These are phyloP conservation scores for Phaenicophaeus curvirostris DNA, from an alignment of 2,797 vertebrate genomes.

Conservation along the genomic window DNA sequence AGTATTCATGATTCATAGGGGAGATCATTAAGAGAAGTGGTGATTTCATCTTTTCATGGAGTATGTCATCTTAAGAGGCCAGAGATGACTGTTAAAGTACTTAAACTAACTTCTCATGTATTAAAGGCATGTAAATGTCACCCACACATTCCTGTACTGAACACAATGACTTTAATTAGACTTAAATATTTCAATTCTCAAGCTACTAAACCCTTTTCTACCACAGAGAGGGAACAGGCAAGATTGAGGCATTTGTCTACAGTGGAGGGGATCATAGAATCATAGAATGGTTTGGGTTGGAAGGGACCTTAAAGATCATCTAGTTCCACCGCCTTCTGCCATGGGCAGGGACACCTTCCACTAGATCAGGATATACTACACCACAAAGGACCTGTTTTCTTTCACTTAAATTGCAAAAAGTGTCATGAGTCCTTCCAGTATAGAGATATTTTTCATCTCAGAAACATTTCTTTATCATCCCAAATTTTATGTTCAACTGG, in stretches of 20 bases:
- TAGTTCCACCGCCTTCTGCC: too few relatives aligned
- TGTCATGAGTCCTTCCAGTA: background rate
- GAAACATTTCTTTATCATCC: background rate
- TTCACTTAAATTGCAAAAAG: background rate
- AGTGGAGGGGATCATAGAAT: background rate
- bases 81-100: conserved; percentile 55
- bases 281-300: too few relatives aligned
- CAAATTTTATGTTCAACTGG: background rate
- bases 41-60: conserved; percentile 39
- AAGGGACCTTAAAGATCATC: too few relatives aligned
- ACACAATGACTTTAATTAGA: conserved; percentile 59
- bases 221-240: background rate
- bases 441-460: background rate
- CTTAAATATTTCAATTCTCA: conserved; percentile 58
- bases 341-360: too few relatives aligned
- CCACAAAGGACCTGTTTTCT: background rate
- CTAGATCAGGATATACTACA: background rate
- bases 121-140: conserved; percentile 62
- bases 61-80: conserved; percentile 49
- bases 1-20: background rate
- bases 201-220: conserved; percentile 24
- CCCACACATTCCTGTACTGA: conserved; percentile 44
- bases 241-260: background rate
- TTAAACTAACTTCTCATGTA: conserved; percentile 47
- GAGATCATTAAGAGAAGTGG: conserved; percentile 23